Evolutionary conservation across 2,113 vertebrate genomes (phyloP).

Genomic region (Aix galericulata): DNA sequence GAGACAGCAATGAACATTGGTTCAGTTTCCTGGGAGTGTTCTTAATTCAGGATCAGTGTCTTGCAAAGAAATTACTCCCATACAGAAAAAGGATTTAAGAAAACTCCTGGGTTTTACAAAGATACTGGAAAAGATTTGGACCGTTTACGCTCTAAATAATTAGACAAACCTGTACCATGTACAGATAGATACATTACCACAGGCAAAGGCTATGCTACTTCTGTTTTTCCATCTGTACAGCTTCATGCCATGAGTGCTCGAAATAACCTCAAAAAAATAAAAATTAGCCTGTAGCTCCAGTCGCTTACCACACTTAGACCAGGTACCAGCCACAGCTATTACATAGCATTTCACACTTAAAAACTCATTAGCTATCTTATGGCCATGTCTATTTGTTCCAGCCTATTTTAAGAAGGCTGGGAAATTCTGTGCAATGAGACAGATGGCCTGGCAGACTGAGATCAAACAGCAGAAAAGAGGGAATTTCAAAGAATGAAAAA

Average conservation of each 20-base stretch:
- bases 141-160: background rate
- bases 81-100: background rate
- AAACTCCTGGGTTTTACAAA: background rate
- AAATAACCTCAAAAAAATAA: background rate
- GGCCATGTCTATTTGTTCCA: constrained; percentile 13
- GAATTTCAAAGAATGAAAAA: constrained; percentile 23
- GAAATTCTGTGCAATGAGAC: constrained; percentile 23
- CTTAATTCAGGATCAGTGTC: background rate
- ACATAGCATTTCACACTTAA: constrained; percentile 22
- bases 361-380: constrained; percentile 20
- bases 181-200: background rate
- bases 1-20: background rate
- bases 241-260: background rate
- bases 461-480: background rate
- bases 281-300: background rate
- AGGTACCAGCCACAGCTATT: background rate
- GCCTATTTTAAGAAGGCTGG: constrained; percentile 38
- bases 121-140: background rate
- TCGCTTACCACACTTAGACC: background rate
- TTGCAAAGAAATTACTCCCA: background rate
- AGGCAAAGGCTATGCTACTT: background rate
- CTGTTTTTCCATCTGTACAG: background rate
- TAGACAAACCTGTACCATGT: background rate
- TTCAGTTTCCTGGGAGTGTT: background rate
- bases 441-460: constrained; percentile 43